phyloP scores from a whole-genome alignment of 2,113 vertebrate species.

The Pseudorasbora parva region DNA sequence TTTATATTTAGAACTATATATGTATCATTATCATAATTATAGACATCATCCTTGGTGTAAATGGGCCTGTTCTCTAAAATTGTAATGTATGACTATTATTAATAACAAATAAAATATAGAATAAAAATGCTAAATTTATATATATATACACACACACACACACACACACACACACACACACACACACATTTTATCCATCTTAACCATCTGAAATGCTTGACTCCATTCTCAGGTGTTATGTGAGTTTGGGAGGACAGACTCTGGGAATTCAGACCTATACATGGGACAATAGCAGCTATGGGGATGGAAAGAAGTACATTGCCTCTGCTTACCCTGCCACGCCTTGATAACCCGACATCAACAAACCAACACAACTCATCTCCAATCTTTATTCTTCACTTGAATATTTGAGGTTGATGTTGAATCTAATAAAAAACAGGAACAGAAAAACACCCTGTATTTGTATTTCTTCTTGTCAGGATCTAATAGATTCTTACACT shows the following conservation, averaged over 20 bases:
- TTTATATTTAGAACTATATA: too few relatives aligned
- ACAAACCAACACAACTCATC: conserved; percentile 3
- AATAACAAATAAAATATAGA: too few relatives aligned
- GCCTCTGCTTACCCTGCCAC: conserved; percentile 84
- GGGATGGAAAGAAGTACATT: conserved; percentile 83
- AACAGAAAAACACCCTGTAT: not conserved
- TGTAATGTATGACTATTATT: too few relatives aligned
- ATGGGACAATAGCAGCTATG: conserved; percentile 86
- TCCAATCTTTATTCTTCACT: not conserved
- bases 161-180: too few relatives aligned
- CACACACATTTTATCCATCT: too few relatives aligned
- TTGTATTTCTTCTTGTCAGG: not conserved
- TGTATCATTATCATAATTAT: too few relatives aligned
- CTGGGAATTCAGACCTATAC: conserved; percentile 87
- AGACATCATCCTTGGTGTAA: too few relatives aligned
- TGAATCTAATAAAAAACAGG: not conserved
- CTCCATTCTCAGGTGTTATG: conserved; percentile 77
- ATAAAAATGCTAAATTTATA: too few relatives aligned
- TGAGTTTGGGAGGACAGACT: conserved; percentile 83
- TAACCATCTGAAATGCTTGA: not conserved
- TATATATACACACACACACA: too few relatives aligned
- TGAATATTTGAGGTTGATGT: not conserved
- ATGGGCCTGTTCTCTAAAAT: too few relatives aligned
- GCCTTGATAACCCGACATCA: conserved; percentile 49
- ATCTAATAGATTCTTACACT: not conserved